A percentile compares a stretch with the other conserved stretches of the same genome.
These are phyloP conservation scores for Pseudochaenichthys georgianus DNA, from an alignment of 2,797 vertebrate species.

Conservation along the genomic window DNA sequence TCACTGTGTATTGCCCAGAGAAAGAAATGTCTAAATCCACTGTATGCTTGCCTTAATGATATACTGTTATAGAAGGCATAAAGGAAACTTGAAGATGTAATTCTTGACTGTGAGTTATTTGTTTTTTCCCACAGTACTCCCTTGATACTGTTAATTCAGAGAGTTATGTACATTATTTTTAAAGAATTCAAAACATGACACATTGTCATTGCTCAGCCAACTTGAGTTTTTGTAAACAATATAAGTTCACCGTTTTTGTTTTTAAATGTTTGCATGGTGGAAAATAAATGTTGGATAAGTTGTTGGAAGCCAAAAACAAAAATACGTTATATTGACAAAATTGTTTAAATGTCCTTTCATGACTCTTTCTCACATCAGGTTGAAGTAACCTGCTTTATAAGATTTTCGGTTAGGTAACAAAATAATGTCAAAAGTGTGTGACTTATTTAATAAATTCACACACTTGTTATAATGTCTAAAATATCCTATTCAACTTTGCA, in stretches of 20 bases:
- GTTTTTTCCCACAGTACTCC: conserved; percentile 36
- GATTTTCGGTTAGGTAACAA: conserved; percentile 1
- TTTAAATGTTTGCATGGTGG: background rate
- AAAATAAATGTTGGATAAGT: background rate
- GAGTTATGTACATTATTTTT: background rate
- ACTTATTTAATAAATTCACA: conserved; percentile 1
- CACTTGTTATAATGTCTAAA: background rate
- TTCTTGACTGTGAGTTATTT: conserved; percentile 82
- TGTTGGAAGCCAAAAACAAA: background rate
- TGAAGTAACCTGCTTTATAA: conserved; percentile 6
- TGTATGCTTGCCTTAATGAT: conserved; percentile 94
- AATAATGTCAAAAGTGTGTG: conserved; percentile 9
- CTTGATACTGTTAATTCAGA: background rate
- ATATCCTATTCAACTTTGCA: background rate
- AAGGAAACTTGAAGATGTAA: conserved; percentile 89
- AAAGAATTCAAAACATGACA: too few species aligned
- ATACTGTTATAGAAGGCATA: conserved; percentile 94
- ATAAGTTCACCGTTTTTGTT: background rate
- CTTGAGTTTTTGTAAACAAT: background rate
- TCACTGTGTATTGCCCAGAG: conserved; percentile 87
- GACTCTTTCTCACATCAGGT: background rate
- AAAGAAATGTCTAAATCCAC: conserved; percentile 91
- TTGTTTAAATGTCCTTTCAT: background rate
- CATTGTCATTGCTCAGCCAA: too few species aligned
- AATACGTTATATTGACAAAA: background rate